Conservation (phyloP, 2,888 invertebrate genomes). For the Crocallis elinguaria region DNA sequence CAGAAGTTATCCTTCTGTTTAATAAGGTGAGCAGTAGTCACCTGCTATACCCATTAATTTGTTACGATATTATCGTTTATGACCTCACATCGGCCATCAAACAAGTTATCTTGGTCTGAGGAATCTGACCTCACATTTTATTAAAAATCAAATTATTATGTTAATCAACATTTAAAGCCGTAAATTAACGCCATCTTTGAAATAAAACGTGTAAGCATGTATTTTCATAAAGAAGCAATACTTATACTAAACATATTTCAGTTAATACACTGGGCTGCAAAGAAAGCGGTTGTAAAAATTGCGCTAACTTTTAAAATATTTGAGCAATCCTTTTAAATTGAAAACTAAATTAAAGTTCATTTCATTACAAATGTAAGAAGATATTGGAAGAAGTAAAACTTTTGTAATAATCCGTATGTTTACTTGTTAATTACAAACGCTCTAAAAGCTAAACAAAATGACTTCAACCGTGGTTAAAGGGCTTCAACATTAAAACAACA, state of each 20-base stretch:
- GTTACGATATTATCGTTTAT: slow-evolving; percentile 34
- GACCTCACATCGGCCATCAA: slow-evolving; percentile 32
- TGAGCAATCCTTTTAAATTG: too few species aligned
- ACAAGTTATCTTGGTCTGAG: slow-evolving; percentile 27
- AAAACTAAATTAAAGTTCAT: too few species aligned
- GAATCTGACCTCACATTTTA: slow-evolving; percentile 32
- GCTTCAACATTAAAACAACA: neutral
- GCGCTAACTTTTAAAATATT: too few species aligned
- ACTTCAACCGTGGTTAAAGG: neutral
- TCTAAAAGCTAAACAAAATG: too few species aligned
- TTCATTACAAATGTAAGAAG: too few species aligned
- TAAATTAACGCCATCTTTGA: slow-evolving; percentile 20
- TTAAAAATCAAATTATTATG: slow-evolving; percentile 33
- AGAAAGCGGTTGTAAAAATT: too few species aligned
- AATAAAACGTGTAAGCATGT: slow-evolving; percentile 16
- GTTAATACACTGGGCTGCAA: too few species aligned
- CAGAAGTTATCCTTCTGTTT: slow-evolving; percentile 7
- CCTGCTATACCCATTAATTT: slow-evolving; percentile 26
- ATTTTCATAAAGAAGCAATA: slow-evolving; percentile 19
- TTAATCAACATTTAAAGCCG: slow-evolving; percentile 23
- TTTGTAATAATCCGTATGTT: too few species aligned
- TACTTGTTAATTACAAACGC: too few species aligned
- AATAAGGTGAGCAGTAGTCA: slow-evolving; percentile 10
- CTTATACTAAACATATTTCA: too few species aligned
- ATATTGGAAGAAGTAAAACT: too few species aligned